Percentiles rank a stretch among this genome's conserved stretches.
These are phyloP conservation scores for Neotoxoptera formosana DNA, from an alignment of 1,140 invertebrate species.

Conservation along the genomic window DNA sequence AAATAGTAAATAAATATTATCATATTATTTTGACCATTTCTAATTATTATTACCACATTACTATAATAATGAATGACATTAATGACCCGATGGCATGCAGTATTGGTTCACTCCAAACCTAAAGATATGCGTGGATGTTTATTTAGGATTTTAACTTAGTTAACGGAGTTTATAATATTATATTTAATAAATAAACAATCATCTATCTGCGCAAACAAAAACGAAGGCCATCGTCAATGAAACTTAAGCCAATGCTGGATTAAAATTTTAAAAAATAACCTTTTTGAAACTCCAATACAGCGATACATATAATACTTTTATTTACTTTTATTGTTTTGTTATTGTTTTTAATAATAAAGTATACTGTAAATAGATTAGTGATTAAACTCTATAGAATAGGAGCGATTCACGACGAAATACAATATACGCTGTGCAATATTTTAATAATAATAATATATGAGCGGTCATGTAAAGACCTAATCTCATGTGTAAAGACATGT, in stretches of 20 bases:
- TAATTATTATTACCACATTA: too few species aligned
- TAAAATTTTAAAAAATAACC: background rate
- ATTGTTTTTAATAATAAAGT: too few species aligned
- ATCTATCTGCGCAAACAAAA: background rate
- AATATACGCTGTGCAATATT: background rate
- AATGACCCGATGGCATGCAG: too few species aligned
- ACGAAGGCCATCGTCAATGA: background rate
- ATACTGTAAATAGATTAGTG: background rate
- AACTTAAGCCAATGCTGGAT: background rate
- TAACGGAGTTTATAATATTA: background rate
- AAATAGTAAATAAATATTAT: too few species aligned
- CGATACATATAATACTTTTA: background rate
- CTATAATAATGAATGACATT: too few species aligned
- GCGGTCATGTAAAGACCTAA: background rate
- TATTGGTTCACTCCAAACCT: background rate
- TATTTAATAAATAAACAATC: background rate
- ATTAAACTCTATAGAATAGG: background rate
- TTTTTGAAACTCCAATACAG: background rate
- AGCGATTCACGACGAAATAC: background rate
- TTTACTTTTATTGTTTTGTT: too few species aligned
- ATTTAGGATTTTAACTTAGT: background rate
- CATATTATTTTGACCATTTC: too few species aligned
- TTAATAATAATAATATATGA: background rate
- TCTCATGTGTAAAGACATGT: background rate
- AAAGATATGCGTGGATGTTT: background rate